These are phyloP conservation scores for Brachionichthys hirsutus DNA, from an alignment of 2,113 vertebrate species.

Conservation along the genomic window DNA sequence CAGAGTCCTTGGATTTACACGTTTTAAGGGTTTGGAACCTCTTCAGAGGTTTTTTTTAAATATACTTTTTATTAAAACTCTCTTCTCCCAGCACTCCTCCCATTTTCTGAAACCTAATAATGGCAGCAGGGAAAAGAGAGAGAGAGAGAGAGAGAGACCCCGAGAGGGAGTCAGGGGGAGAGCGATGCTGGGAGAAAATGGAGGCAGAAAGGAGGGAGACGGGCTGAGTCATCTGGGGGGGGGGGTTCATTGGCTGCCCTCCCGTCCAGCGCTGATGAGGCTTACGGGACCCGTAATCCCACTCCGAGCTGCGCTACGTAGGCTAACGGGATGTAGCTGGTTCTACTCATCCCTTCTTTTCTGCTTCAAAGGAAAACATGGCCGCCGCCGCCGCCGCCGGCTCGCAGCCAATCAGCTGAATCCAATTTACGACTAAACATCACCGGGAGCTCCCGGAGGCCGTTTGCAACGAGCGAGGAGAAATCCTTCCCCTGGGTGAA, in stretches of 20 bases:
- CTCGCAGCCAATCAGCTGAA: slow-evolving; percentile 76
- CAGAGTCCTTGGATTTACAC: slow-evolving; percentile 25
- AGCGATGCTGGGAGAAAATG: slow-evolving; percentile 13
- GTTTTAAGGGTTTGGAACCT: slow-evolving; percentile 28
- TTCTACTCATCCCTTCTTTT: slow-evolving; percentile 8
- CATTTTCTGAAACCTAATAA: slow-evolving; percentile 65
- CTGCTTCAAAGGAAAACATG: slow-evolving; percentile 2
- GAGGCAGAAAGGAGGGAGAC: slow-evolving; percentile 10
- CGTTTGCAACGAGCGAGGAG: slow-evolving; percentile 45
- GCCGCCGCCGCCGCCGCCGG: slow-evolving; percentile 57
- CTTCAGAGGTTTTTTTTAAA: slow-evolving; percentile 33
- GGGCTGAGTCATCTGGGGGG: slow-evolving; percentile 48
- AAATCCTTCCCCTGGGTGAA: slow-evolving; percentile 42
- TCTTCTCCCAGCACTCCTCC: slow-evolving; percentile 48
- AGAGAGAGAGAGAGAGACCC: slow-evolving; percentile 34
- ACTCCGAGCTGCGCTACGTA: slow-evolving; percentile 52
- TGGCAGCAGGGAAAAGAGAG: slow-evolving; percentile 45
- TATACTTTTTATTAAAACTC: slow-evolving; percentile 57
- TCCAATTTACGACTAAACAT: slow-evolving; percentile 65
- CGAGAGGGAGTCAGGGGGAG: slow-evolving; percentile 22
- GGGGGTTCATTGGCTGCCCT: slow-evolving; percentile 54
- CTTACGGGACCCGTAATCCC: slow-evolving; percentile 59
- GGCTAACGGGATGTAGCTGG: slow-evolving; percentile 48
- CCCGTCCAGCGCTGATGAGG: slow-evolving; percentile 48
- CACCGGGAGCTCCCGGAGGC: slow-evolving; percentile 62